Evolutionary conservation across 2,888 invertebrate genomes (phyloP).

Genomic region (Isotomurus palustris): DNA sequence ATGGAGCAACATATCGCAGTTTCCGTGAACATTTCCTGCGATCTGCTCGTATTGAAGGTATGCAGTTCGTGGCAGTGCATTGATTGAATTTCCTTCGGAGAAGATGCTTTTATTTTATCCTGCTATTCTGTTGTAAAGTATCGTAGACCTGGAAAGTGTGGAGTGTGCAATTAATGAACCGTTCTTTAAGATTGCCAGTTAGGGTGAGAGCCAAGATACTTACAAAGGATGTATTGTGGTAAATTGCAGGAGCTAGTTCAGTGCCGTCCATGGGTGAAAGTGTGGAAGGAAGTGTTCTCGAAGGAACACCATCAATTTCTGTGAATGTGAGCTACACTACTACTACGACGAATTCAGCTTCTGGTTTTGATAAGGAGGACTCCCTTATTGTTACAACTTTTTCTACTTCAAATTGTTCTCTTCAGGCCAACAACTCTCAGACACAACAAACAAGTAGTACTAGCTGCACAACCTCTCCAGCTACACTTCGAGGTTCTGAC

Average conservation of each 20-base stretch:
- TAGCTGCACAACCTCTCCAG: not conserved
- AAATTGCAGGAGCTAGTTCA: slow-evolving; percentile 21
- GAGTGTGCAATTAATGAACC: no score
- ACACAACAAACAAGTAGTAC: not conserved
- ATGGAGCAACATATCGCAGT: no score
- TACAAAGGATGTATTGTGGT: no score
- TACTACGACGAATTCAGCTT: slow-evolving; percentile 26
- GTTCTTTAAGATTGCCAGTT: no score
- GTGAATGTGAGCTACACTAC: slow-evolving; percentile 33
- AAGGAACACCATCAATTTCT: slow-evolving; percentile 37
- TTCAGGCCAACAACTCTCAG: not conserved
- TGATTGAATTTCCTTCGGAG: no score
- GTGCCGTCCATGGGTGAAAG: slow-evolving; percentile 31
- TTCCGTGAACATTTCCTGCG: no score
- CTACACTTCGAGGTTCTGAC: not conserved
- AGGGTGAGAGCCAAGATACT: no score
- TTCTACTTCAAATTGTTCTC: slow-evolving; percentile 1
- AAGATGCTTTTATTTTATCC: no score
- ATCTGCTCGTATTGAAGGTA: no score
- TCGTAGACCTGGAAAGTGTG: no score
- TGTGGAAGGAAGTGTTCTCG: slow-evolving; percentile 11
- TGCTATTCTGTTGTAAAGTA: no score
- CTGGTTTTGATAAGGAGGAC: slow-evolving; percentile 25
- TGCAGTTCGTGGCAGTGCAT: no score
- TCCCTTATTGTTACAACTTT: not conserved